Evolutionary conservation across 2,113 vertebrate genomes (phyloP), one percentile per base, ranked within the genome.

Genomic region (Cavia aperea): DNA sequence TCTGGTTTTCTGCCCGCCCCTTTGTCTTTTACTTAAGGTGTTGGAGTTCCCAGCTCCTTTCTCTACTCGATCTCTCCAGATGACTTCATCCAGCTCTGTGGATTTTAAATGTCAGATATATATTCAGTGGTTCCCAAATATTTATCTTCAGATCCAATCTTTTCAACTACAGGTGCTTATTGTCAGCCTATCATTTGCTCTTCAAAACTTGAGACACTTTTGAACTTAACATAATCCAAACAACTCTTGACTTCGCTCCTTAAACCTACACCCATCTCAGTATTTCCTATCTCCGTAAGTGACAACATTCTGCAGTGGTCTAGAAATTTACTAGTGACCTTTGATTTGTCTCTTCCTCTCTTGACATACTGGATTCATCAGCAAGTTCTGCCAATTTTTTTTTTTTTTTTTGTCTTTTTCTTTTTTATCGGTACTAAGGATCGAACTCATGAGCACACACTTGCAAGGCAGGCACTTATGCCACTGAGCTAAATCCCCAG

Each of bases 301-400:
- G 36, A 62, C 58, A 78, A 33, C n/a, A 82, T 16, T 85, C 58
- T 78, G 82, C 33, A 75, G 18, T 82, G 94, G 46, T n/a, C 81
- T 89, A 75, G 43, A 70, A 81, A 93, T 86, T 75, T 18, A 70
- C 16, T 51, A 54, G 58, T 87, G 68, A 29, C 62, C 65, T 24
- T 89, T 93, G 36, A 87, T 89, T 91, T 93, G 14, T 91, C 54
- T 92, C 29, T 8, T 94, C 33, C 77, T 89, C 91, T 93, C 36
- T 91, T 85, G 36, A 68, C 33, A 65, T 65, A 24, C 24, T 68
- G 86, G 26, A 49, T 89, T n/a, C 26, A 36, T 68, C 75, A 68
- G 12, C 63, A 90, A 70, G n/a, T 96, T 63, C 21, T 89, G 58
- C 83, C 63, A 86, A 1, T 89, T 19, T 96, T 89, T 39, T 39